phyloP scores from a whole-genome alignment of 1,140 invertebrate species.

The Euwallacea fornicatus region DNA sequence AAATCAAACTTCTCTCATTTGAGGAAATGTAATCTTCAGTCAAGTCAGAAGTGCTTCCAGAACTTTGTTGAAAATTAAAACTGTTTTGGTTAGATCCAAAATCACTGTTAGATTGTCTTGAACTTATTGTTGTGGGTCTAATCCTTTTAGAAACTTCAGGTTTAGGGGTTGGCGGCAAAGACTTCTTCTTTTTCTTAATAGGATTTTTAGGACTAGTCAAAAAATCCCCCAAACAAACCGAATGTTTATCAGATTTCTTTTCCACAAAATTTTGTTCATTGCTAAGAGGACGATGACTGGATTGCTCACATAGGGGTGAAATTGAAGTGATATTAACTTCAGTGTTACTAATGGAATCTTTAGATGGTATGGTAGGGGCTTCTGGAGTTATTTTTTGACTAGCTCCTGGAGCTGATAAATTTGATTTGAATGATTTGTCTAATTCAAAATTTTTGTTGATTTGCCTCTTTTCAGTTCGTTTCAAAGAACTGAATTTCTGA shows the following conservation, averaged over 20 bases:
- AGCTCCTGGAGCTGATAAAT: constrained; percentile 7
- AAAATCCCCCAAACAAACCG: constrained; percentile 50
- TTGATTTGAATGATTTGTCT: constrained; percentile 16
- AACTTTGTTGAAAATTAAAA: constrained; percentile 44
- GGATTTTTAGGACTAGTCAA: constrained; percentile 35
- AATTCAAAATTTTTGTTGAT: background rate
- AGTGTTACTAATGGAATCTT: constrained; percentile 4
- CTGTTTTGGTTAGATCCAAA: constrained; percentile 42
- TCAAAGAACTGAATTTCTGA: constrained; percentile 35
- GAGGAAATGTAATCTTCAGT: background rate
- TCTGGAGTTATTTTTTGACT: background rate
- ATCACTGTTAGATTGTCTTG: constrained; percentile 27
- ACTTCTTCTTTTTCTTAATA: constrained; percentile 41
- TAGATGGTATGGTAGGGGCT: background rate
- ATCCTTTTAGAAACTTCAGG: constrained; percentile 41
- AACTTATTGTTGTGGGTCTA: constrained; percentile 47
- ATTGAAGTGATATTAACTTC: constrained; percentile 41
- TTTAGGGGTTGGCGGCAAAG: background rate
- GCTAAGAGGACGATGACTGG: constrained; percentile 19
- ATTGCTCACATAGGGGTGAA: constrained; percentile 43
- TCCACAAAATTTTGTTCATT: constrained; percentile 10
- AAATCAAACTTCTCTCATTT: constrained; percentile 3
- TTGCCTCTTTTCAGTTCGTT: constrained; percentile 24
- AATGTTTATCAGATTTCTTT: constrained; percentile 26
- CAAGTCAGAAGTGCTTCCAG: constrained; percentile 20